Base-by-base conservation (phyloP, 2,888 invertebrate species). In the Chromoteleia sp. region DNA sequence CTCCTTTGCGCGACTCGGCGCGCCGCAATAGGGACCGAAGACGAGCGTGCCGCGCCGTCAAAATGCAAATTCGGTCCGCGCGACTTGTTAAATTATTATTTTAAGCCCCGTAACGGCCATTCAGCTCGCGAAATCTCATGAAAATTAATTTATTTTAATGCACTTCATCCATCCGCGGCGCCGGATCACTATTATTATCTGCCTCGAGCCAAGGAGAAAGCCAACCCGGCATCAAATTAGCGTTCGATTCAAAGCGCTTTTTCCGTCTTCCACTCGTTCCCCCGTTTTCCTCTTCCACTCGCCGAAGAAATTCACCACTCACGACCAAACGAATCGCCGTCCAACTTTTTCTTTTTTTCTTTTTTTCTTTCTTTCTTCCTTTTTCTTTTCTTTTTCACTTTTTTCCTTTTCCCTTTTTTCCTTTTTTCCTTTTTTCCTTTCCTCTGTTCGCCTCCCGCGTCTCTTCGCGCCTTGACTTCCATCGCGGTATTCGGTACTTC, bases 91-190 rank as follows among this genome's bases (percentile, higher is more conserved):
- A 88, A 89, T 89, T 88, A 88, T 89, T 88, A 88, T 88, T 88
- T 89, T 86, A 88, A 88, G 84, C 85, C 86, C 87, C 86, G 85
- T 87, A 88, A 88, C 87, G 86, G 86, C 87, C 86, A 86, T 86
- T 87, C 86, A 85, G 84, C 85, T 85, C 82, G 84, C 85, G 84
- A 88, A 88, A 87, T 87, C 88, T 88, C 88, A 88, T 88, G 88
- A 88, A 88, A 88, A 88, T 88, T 88, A 88, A 88, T 88, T 88
- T 88, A 88, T 88, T 88, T 88, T 88, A 88, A 88, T 88, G 88
- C 86, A 87, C 86, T 84, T 83, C 85, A 86, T 83, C 86, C 85
- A 83, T 80, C 63, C 68, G 67, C 73, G 79, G 54, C 79, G 70
- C 71, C 77, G 83, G 82, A 84, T 82, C 82, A 82, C 83, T 80